Base-by-base conservation (phyloP, 2,113 vertebrate species). In the Acanthisitta chloris region DNA sequence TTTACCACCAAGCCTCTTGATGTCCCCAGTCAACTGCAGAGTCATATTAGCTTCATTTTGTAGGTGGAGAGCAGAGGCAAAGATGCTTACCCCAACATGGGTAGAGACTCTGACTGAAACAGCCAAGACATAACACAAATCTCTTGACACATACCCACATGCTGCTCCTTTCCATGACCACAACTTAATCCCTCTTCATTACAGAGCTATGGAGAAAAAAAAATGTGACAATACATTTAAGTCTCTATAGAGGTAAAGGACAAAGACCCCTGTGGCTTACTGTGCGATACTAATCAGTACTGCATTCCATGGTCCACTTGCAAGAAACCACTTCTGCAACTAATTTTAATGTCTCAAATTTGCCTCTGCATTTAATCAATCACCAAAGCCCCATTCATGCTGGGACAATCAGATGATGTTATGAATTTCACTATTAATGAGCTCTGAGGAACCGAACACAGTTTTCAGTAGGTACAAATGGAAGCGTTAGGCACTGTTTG, bases 371-470 rank as follows among this genome's bases (percentile, higher is more conserved):
- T 86, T 95, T 88, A 81, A 86, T 90, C 88, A 67, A 48, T 86
- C 58, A 81, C 43, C 42, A 69, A 86, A 93, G 28, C 16, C 12
- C 4, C 2, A 33, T 64, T 92, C 88, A 80, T 74, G 79, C 87
- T 90, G 82, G 55, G 90, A 83, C 82, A 86, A 81, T 57, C 72
- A 86, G 88, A 55, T 52, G 25, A 45, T 71, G 34, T 83, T 82
- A 93, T 86, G 80, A 93, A 74, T 91, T 84, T 94, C 69, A 71
- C 64, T 59, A 36, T 31, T 94, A 88, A 94, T 46, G 51, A 93
- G 62, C 55, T 48, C 7, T 2, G 14, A 80, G 43, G 18, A 96
- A 73, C 21, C 86, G 69, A 86, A 40, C 10, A 57, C 3, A 33
- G 67, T 54, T 81, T 90, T 64, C 49, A 79, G 72, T 14, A 51